Base-by-base conservation (phyloP, 2,888 invertebrate genomes). In the Dryococelus australis region DNA sequence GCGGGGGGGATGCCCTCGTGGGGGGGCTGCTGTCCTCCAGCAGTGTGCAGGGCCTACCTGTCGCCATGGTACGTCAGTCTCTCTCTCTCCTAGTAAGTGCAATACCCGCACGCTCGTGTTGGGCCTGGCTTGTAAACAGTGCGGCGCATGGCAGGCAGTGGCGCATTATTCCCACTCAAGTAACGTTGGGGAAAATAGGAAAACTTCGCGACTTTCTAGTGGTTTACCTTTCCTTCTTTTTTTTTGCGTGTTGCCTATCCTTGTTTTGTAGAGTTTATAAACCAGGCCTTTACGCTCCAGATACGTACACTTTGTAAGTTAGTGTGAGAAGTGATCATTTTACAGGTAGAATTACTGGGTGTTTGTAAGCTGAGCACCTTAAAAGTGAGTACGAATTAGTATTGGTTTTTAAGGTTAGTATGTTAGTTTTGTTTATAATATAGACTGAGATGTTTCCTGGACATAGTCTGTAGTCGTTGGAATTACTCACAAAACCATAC, bases 11-110 rank as follows among this genome's bases (percentile, higher is more conserved):
- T 43, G 65, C 87, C 65, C 53, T 88, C 78, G 88, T 88, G 16
- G 88, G 87, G 65, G 87, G 94, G 88, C 94, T 92, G 91, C 91
- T 94, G 90, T 93, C 94, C 88, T 94, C 94, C 88, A 93, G 93
- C 90, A 83, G 83, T n/a, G 43, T 83, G 83, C 43, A 28, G 83
- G 28, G 35, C 28, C 43, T 83, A 35, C 83, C 83, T 83, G 83
- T 83, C 43, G 83, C 83, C 83, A 83, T 83, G 83, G 83, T 65
- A 65, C 65, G 65, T 65, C 65, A 65, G 65, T 65, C 65, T 65
- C 65, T 65, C 13, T 65, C 65, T 65, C 16, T 65, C 65, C 65
- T 24, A 65, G 65, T 65, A 65, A 65, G 65, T 65, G 65, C 65
- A n/a, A 65, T 20, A 9, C 20, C n/a, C 65, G n/a, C 65, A 20